Percentiles rank a stretch among this genome's conserved stretches.
Evolutionary conservation across 2,797 vertebrate genomes (phyloP).

Genomic region (Sciurus carolinensis): DNA sequence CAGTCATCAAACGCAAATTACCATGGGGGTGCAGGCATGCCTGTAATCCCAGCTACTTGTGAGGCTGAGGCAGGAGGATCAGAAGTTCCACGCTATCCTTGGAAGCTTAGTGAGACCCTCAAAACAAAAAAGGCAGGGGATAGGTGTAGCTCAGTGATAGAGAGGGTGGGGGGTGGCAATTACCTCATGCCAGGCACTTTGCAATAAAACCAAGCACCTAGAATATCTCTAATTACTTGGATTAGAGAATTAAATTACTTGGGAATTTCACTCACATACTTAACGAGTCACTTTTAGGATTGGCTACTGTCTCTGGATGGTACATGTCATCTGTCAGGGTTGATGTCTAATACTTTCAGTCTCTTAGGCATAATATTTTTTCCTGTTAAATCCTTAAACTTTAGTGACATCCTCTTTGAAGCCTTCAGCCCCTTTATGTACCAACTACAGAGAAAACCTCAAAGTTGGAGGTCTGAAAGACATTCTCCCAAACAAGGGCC

Average conservation of each 20-base stretch:
- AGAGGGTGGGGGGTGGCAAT: background rate
- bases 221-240: background rate
- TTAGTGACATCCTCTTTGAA: background rate
- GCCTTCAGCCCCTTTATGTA: background rate
- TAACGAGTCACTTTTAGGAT: background rate
- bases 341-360: background rate
- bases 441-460: slow-evolving; percentile 8
- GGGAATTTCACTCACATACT: slow-evolving; percentile 10
- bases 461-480: background rate
- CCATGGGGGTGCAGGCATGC: no score
- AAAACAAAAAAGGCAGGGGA: no score
- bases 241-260: background rate
- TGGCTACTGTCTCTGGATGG: background rate
- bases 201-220: background rate
- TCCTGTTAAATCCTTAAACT: background rate
- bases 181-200: background rate
- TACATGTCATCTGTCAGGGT: background rate
- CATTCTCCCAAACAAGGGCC: background rate
- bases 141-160: no score
- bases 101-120: no score
- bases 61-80: no score
- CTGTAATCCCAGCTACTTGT: no score
- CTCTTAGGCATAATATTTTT: background rate
- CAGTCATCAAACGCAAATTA: slow-evolving; percentile 58
- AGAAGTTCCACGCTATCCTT: no score